phyloP scores from a whole-genome alignment of 2,113 vertebrate species.

The Tyto alba region DNA sequence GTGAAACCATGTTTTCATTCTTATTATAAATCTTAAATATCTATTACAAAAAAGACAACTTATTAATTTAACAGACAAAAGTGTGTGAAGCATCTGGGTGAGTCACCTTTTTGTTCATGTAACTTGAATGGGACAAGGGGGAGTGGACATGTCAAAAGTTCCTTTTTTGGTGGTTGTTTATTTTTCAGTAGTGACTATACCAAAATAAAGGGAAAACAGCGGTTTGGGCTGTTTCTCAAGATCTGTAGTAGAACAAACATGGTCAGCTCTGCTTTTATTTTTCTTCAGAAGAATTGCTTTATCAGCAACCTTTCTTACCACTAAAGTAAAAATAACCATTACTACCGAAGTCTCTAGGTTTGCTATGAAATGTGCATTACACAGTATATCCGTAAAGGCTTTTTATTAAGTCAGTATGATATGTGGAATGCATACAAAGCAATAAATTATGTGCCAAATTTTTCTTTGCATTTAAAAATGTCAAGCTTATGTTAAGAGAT shows the following conservation, averaged over 20 bases:
- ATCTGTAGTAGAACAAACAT: background rate
- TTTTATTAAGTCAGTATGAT: background rate
- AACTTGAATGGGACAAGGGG: background rate
- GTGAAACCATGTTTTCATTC: constrained; percentile 53
- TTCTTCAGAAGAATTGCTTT: background rate
- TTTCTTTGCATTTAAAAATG: background rate
- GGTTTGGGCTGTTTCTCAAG: background rate
- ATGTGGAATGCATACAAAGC: constrained; percentile 9
- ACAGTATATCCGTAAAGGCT: background rate
- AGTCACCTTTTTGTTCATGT: background rate
- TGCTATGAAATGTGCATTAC: background rate
- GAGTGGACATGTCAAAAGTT: constrained; percentile 64
- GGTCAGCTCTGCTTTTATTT: background rate
- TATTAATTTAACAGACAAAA: constrained; percentile 24
- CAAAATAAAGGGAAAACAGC: background rate
- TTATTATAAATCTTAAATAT: constrained; percentile 61
- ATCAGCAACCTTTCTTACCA: background rate
- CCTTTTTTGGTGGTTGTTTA: background rate
- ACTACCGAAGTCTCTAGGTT: background rate
- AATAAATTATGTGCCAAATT: constrained; percentile 35
- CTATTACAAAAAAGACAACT: constrained; percentile 42
- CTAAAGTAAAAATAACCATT: background rate
- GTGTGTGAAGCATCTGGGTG: constrained; percentile 18
- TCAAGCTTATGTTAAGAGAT: background rate
- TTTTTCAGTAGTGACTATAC: background rate